These are phyloP conservation scores for Drosophila flavopinicola DNA, from an alignment of 2,888 invertebrate species.

Conservation along the genomic window DNA sequence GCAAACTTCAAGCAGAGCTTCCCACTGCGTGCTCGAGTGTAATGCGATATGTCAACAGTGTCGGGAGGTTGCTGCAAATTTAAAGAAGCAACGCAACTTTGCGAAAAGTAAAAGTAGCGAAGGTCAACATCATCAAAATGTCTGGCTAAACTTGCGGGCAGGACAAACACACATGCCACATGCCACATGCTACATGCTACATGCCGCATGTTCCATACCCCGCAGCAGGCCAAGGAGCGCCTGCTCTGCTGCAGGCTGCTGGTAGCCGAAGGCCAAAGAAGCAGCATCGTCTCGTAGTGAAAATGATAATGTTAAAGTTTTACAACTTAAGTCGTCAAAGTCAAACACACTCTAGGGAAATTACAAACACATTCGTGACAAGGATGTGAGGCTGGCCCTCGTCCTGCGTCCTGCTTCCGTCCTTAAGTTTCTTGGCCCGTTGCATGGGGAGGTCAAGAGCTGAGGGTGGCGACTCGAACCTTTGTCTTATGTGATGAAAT, in stretches of 20 bases:
- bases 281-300: conserved; percentile 58
- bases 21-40: conserved; percentile 41
- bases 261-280: conserved; percentile 41
- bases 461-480: conserved; percentile 54
- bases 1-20: conserved; percentile 31
- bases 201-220: conserved; percentile 38
- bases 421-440: background rate
- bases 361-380: conserved; percentile 82
- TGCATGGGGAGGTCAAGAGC: conserved; percentile 60
- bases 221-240: conserved; percentile 24
- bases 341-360: conserved; percentile 84
- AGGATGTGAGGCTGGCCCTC: conserved; percentile 50
- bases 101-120: conserved; percentile 76
- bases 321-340: conserved; percentile 84
- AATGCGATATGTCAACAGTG: conserved; percentile 82
- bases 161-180: conserved; percentile 40
- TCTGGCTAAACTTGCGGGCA: conserved; percentile 62
- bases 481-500: conserved; percentile 70
- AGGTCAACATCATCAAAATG: conserved; percentile 80
- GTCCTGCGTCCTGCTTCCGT: background rate
- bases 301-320: conserved; percentile 84
- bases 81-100: conserved; percentile 58
- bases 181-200: conserved; percentile 25
- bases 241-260: conserved; percentile 26
- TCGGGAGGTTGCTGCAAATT: conserved; percentile 59